These are phyloP conservation scores for Ophthalmolycus amberensis DNA, from an alignment of 2,113 vertebrate species.

Conservation along the genomic window DNA sequence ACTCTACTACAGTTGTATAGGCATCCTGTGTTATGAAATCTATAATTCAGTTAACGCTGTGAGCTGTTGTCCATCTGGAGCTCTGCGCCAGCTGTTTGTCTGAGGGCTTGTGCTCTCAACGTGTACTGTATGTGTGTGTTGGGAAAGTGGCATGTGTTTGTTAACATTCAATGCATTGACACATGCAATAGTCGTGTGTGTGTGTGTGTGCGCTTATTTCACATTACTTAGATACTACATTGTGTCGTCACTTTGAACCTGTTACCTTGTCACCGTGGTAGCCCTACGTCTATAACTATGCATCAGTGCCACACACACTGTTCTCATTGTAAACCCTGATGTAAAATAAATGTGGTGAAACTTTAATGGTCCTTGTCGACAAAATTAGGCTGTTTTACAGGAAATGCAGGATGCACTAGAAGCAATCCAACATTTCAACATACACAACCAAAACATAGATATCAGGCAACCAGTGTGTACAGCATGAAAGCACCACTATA, in stretches of 20 bases:
- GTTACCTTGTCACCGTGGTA: conserved; percentile 41
- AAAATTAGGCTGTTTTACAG: background rate
- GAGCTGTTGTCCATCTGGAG: conserved; percentile 80
- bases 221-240: background rate
- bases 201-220: background rate
- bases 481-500: background rate
- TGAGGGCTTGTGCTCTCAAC: conserved; percentile 24
- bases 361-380: background rate
- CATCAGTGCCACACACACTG: conserved; percentile 7
- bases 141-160: conserved; percentile 53
- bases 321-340: background rate
- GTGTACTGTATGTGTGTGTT: conserved; percentile 44
- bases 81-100: conserved; percentile 64
- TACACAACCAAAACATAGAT: background rate
- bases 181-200: conserved; percentile 44
- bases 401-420: background rate
- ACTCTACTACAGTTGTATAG: conserved; percentile 77
- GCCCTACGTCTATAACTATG: background rate
- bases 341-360: conserved; percentile 25
- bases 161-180: conserved; percentile 26
- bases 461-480: background rate
- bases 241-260: conserved; percentile 14
- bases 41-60: conserved; percentile 88
- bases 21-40: conserved; percentile 85
- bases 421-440: background rate